Conservation (phyloP, 2,888 invertebrate genomes). For the Clunio marinus region DNA sequence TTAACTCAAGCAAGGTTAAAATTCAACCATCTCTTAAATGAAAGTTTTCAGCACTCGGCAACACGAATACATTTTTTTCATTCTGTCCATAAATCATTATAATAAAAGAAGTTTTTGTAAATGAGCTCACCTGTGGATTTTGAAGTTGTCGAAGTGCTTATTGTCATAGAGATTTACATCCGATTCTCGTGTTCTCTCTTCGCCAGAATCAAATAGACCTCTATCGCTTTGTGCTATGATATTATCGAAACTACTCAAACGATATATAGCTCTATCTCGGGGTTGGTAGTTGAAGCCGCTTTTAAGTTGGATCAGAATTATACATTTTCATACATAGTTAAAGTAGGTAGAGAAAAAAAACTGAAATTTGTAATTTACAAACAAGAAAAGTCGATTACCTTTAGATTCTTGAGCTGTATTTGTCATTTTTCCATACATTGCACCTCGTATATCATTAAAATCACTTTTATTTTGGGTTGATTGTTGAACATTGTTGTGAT, state of each 20-base stretch:
- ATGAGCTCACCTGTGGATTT: conserved; percentile 50
- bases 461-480: conserved; percentile 28
- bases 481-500: conserved; percentile 40
- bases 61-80: too few species aligned
- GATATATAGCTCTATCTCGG: conserved; percentile 22
- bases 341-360: too few species aligned
- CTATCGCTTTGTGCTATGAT: conserved; percentile 12
- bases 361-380: conserved; percentile 29
- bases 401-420: conserved; percentile 36
- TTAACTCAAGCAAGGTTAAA: too few species aligned
- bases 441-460: conserved; percentile 36
- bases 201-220: conserved; percentile 18
- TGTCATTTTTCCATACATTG: conserved; percentile 18
- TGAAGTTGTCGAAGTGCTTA: conserved; percentile 44
- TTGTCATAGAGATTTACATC: conserved; percentile 44
- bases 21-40: too few species aligned
- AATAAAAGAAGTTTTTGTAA: too few species aligned
- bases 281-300: conserved; percentile 31
- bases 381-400: conserved; percentile 18
- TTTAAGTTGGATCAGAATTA: conserved; percentile 32
- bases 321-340: conserved; percentile 37
- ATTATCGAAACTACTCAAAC: conserved; percentile 1
- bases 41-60: too few species aligned
- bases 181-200: conserved; percentile 10
- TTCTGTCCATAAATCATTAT: too few species aligned